Evolutionary conservation across 1,140 invertebrate genomes (phyloP).

Genomic region (Nephila pilipes): DNA sequence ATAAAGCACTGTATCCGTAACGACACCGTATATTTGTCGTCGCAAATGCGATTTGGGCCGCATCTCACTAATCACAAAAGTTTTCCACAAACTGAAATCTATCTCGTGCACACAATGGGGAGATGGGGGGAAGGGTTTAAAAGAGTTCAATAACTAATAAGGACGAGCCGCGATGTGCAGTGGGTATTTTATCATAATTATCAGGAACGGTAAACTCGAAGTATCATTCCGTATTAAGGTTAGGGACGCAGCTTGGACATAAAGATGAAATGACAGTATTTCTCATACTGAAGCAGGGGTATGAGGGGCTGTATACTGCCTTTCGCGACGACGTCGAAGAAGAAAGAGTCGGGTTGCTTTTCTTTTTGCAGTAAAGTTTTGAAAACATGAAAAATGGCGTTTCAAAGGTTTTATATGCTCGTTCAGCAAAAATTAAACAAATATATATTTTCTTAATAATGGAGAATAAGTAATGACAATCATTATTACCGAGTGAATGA

Average conservation of each 20-base stretch:
- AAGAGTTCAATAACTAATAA: conserved; percentile 72
- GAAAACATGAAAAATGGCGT: no score
- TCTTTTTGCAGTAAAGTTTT: no score
- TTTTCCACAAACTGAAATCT: conserved; percentile 70
- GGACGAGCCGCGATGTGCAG: not conserved
- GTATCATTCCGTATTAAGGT: conserved; percentile 67
- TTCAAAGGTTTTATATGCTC: no score
- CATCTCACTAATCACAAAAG: conserved; percentile 74
- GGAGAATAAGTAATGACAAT: no score
- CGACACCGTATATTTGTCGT: conserved; percentile 70
- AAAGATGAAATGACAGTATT: conserved; percentile 71
- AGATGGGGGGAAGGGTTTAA: conserved; percentile 44
- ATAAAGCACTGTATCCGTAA: conserved; percentile 47
- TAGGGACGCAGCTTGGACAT: conserved; percentile 24
- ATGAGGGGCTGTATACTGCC: conserved; percentile 22
- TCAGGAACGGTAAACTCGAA: conserved; percentile 35
- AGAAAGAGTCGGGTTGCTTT: no score
- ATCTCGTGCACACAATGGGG: conserved; percentile 39
- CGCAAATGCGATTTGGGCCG: conserved; percentile 65
- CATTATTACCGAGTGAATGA: no score
- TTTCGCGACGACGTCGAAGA: no score
- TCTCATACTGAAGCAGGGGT: conserved; percentile 45
- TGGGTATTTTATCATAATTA: conserved; percentile 73
- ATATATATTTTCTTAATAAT: no score
- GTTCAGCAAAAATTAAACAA: no score